Evolutionary conservation across 2,888 invertebrate species (phyloP), one percentile per base, ranked within the genome.

Genomic region (Melanostoma scalare): DNA sequence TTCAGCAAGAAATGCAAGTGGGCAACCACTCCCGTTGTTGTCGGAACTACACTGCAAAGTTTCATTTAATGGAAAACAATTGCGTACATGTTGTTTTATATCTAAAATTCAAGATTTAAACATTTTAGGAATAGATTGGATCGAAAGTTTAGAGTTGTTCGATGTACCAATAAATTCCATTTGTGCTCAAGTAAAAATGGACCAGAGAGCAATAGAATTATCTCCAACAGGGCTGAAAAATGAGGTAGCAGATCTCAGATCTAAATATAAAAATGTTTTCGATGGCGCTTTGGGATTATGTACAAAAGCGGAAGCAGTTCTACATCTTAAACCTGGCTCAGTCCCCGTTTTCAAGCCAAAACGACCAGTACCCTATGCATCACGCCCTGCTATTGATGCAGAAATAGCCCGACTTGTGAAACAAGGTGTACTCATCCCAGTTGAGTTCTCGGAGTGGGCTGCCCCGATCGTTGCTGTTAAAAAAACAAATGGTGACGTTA

Each of bases 391-490:
- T 31, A 48, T 69, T 48, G 20, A 69, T 38, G 38, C 53, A 42
- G 67, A 67, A 10, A 53, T 50, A 53, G 10, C 42, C 33, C 42
- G 53, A 67, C 67, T 67, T 53, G 42, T 53, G 33, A 67, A 67
- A 67, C 38, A 67, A 67, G 42, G 53, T 31, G 53, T 53, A 10
- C 52, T 67, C 52, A 44, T 35, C 10, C 53, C 10, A 2, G 82
- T 73, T 6, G 80, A 85, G 10, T 86, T 38, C 65, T 85, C 84
- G 6, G 72, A 86, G 31, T 87, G 86, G 86, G 86, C 86, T 67
- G 86, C 87, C 56, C 85, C 86, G 6, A 86, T 86, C 6, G 86
- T 86, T 1, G 61, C 63, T 6, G 71, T 61, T 4, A 46, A 10
- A 8, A 74, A 73, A 31, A 69, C 79, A 38, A 86, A 81, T 63